A percentile compares a stretch with the other conserved stretches of the same genome.
Conservation (phyloP, 1,140 invertebrate species). For the Drosophila navojoa region DNA sequence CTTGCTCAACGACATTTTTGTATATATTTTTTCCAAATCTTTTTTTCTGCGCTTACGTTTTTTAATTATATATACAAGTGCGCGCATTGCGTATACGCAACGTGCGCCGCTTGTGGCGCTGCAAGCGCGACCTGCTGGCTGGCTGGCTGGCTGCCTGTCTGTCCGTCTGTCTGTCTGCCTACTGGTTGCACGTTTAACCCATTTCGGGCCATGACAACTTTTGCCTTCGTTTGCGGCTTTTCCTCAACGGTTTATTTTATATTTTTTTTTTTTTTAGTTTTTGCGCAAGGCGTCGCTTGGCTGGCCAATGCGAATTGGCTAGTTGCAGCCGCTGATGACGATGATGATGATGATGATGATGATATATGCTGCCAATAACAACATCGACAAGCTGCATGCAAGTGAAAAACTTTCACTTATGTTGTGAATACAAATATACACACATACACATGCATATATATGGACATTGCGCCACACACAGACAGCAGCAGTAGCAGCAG, state of each 20-base stretch:
- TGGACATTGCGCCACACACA: conserved; percentile 58
- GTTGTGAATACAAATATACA: background rate
- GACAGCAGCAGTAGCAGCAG: background rate
- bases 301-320: conserved; percentile 45
- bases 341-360: conserved; percentile 41
- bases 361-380: conserved; percentile 59
- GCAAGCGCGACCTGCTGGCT: conserved; percentile 6
- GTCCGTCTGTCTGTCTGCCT: conserved; percentile 7
- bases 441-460: conserved; percentile 1
- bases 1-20: conserved; percentile 30
- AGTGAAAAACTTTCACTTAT: conserved; percentile 79
- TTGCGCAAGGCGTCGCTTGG: conserved; percentile 34
- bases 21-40: conserved; percentile 17
- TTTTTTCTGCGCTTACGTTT: conserved; percentile 39
- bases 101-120: conserved; percentile 42
- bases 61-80: conserved; percentile 63
- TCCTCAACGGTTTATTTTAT: conserved; percentile 13
- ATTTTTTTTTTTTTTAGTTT: conserved; percentile 6
- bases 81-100: conserved; percentile 71
- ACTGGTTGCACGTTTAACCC: conserved; percentile 75
- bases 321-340: conserved; percentile 14
- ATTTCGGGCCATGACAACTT: conserved; percentile 78
- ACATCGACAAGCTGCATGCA: conserved; percentile 50
- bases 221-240: conserved; percentile 62
- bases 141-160: background rate